Conservation (phyloP, 2,113 vertebrate genomes). For the Asarcornis scutulata region DNA sequence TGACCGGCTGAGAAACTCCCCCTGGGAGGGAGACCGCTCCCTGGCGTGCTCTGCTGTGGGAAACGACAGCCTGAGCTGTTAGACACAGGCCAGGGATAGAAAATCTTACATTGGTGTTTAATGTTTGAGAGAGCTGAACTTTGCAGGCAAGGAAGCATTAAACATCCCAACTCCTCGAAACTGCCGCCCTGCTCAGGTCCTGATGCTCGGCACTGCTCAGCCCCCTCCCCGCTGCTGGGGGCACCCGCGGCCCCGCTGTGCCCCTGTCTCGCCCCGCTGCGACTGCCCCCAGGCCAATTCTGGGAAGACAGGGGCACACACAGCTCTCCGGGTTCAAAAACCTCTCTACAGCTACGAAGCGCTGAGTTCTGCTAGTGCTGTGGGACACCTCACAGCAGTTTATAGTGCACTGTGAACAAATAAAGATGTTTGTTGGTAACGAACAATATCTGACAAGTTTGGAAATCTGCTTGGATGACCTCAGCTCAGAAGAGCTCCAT, state of each 20-base stretch:
- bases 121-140: neutral
- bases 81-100: neutral
- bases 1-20: neutral
- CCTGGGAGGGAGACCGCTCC: neutral
- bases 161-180: neutral
- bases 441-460: neutral
- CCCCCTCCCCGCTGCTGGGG: too few species aligned
- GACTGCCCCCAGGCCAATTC: neutral
- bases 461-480: neutral
- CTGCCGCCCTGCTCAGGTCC: neutral
- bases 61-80: neutral
- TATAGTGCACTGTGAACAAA: neutral
- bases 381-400: neutral
- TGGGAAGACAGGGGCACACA: too few species aligned
- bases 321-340: neutral
- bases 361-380: too few species aligned
- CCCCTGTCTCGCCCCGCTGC: too few species aligned
- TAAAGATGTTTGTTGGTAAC: neutral
- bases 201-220: neutral
- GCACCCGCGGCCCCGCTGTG: too few species aligned
- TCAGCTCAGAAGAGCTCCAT: neutral
- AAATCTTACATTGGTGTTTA: accelerated
- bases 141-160: neutral
- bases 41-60: neutral
- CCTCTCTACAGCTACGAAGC: neutral